Evolutionary conservation across 2,797 vertebrate genomes (phyloP), one percentile per base, ranked within the genome.

Genomic region (Mallotus villosus): DNA sequence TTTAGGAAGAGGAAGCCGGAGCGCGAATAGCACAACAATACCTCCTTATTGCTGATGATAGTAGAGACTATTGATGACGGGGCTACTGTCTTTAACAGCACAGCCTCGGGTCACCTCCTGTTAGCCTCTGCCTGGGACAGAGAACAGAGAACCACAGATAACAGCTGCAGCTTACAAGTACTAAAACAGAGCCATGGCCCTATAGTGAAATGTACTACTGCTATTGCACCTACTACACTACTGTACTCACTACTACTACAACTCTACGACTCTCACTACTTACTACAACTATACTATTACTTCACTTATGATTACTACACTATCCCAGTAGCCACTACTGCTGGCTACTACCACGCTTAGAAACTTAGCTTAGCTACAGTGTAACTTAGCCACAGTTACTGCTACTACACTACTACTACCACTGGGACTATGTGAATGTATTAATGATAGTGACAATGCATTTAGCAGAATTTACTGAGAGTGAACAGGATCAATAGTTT

Each of bases 81-180:
- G 59, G 41, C 22, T 49, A 14, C 34, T 22, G 16, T 57, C 12
- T 51, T 61, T 9, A 63, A 7, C 49, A 21, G 5, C 29, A 29
- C 49, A 21, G 32, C 62, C 14, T 29, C 2, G 5, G 24, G 57
- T 55, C 63, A 59, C 49, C 62, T 67, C 68, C 69, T 59, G 21
- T 41, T 49, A 53, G 46, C 49, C 60, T 34, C 24, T 37, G 62
- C 19, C 49, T 14, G 58, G n/a, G 41, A 37, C 70, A 17, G 4
- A 9, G 61, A 24, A 32, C 17, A 55, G 55, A 60, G 62, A 55
- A 9, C 67, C 34, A 32, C 17, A 55, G 55, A 60, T 55, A 55
- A 65, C 51, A 61, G 9, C 57, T 55, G 55, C 16, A 55, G 27
- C 17, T n/a, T 24, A 24, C 5, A 17, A n/a, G 51, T n/a, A 17